Conservation (phyloP, 2,888 invertebrate species). For the Tiphia femorata region DNA sequence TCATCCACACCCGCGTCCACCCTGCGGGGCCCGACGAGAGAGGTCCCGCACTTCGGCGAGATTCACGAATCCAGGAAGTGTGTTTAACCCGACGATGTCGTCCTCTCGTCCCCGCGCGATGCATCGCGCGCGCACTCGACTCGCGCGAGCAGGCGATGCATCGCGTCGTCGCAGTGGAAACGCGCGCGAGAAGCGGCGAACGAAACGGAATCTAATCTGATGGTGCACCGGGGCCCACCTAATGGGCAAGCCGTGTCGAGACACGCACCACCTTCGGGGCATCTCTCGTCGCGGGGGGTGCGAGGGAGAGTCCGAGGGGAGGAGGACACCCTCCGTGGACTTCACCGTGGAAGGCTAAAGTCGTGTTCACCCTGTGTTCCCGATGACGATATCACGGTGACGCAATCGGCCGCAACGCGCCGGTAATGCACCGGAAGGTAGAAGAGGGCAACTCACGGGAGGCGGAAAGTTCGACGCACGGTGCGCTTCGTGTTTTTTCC, state of each 20-base stretch:
- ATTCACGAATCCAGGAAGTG: slow-evolving; percentile 54
- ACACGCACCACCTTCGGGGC: slow-evolving; percentile 62
- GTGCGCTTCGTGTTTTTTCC: too few relatives aligned
- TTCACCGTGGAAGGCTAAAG: slow-evolving; percentile 55
- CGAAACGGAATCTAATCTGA: slow-evolving; percentile 67
- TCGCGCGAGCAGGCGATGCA: slow-evolving; percentile 33
- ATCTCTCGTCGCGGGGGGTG: too few relatives aligned
- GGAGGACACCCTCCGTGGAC: too few relatives aligned
- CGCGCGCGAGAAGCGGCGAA: slow-evolving; percentile 26
- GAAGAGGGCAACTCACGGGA: too few relatives aligned
- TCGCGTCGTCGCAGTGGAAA: slow-evolving; percentile 30
- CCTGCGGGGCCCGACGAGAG: too few relatives aligned
- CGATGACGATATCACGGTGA: slow-evolving; percentile 51
- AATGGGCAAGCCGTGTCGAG: slow-evolving; percentile 69
- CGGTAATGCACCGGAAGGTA: slow-evolving; percentile 10
- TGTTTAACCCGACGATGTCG: slow-evolving; percentile 13
- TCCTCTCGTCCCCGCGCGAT: not conserved
- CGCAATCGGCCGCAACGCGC: slow-evolving; percentile 48
- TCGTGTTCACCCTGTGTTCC: slow-evolving; percentile 57
- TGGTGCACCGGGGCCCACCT: slow-evolving; percentile 65
- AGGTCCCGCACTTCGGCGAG: slow-evolving; percentile 13
- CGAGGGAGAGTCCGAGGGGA: too few relatives aligned
- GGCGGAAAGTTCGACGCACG: too few relatives aligned
- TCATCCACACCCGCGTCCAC: too few relatives aligned
- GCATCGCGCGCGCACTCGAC: not conserved